Percentiles rank a stretch among this genome's conserved stretches.
Conservation (phyloP, 2,888 invertebrate genomes). For the Sphinx pinastri region DNA sequence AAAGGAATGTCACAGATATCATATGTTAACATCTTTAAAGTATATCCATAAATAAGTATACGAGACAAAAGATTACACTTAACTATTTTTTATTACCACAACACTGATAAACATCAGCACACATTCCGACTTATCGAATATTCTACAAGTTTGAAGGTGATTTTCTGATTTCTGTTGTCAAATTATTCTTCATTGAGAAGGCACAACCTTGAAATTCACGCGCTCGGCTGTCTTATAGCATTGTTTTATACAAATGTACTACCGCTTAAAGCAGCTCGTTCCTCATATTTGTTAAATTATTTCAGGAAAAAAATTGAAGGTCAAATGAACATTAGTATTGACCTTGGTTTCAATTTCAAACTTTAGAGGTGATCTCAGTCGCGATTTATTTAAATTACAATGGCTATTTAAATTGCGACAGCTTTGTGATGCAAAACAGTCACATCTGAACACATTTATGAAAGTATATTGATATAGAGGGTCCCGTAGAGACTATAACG, state of each 20-base stretch:
- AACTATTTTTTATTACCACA: neutral
- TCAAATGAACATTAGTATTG: conserved; percentile 61
- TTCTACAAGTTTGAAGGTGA: neutral
- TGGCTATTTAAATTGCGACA: conserved; percentile 43
- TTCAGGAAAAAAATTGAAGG: conserved; percentile 66
- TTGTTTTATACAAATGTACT: conserved; percentile 18
- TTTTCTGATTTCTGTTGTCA: neutral
- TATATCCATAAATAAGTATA: neutral
- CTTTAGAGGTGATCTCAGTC: conserved; percentile 69
- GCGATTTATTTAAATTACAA: conserved; percentile 71
- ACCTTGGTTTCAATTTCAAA: conserved; percentile 70
- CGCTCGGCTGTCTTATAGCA: conserved; percentile 1
- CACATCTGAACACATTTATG: conserved; percentile 52
- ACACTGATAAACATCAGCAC: neutral
- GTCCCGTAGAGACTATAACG: neutral
- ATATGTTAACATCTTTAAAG: neutral
- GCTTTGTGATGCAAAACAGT: conserved; percentile 55
- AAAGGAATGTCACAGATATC: neutral
- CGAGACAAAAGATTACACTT: neutral
- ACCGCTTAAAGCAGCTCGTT: conserved; percentile 15
- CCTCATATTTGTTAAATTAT: conserved; percentile 35
- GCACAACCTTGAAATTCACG: conserved; percentile 13
- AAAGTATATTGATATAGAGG: conserved; percentile 25
- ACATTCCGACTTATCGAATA: neutral
- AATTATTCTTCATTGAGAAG: conserved; percentile 5